These are phyloP conservation scores for Hyphantria cunea DNA, from an alignment of 1,140 invertebrate species.

Conservation along the genomic window DNA sequence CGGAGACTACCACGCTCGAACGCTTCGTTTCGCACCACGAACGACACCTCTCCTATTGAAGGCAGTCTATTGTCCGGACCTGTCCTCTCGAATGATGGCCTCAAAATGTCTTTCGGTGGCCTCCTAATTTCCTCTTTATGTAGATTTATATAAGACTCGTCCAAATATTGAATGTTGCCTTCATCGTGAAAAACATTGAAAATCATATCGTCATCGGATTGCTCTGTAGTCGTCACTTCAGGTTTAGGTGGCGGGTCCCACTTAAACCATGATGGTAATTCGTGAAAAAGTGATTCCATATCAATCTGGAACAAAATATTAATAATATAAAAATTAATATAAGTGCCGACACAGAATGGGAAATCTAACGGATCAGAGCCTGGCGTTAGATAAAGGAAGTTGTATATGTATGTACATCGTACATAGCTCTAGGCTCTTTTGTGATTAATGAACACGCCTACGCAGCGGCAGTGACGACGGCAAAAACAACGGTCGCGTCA, in stretches of 20 bases:
- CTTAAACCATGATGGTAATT: slow-evolving; percentile 70
- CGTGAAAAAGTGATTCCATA: slow-evolving; percentile 59
- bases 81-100: slow-evolving; percentile 66
- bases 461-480: slow-evolving; percentile 42
- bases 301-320: slow-evolving; percentile 58
- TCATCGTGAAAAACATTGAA: slow-evolving; percentile 73
- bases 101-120: slow-evolving; percentile 62
- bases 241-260: slow-evolving; percentile 69
- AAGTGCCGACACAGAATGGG: slow-evolving; percentile 22
- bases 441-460: slow-evolving; percentile 71
- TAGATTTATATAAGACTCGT: slow-evolving; percentile 72
- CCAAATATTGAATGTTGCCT: slow-evolving; percentile 70
- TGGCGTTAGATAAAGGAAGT: slow-evolving; percentile 52
- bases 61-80: slow-evolving; percentile 69
- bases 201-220: slow-evolving; percentile 58
- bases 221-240: slow-evolving; percentile 64
- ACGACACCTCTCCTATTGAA: slow-evolving; percentile 76
- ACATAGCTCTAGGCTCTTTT: slow-evolving; percentile 59
- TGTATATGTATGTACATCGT: slow-evolving; percentile 25
- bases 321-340: slow-evolving; percentile 13
- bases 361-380: slow-evolving; percentile 37
- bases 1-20: slow-evolving; percentile 84
- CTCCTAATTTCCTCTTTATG: slow-evolving; percentile 75
- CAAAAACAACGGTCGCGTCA: slow-evolving; percentile 64
- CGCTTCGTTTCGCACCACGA: slow-evolving; percentile 82